These are phyloP conservation scores for Brachycybe producta DNA, from an alignment of 2,888 invertebrate genomes.

Conservation along the genomic window DNA sequence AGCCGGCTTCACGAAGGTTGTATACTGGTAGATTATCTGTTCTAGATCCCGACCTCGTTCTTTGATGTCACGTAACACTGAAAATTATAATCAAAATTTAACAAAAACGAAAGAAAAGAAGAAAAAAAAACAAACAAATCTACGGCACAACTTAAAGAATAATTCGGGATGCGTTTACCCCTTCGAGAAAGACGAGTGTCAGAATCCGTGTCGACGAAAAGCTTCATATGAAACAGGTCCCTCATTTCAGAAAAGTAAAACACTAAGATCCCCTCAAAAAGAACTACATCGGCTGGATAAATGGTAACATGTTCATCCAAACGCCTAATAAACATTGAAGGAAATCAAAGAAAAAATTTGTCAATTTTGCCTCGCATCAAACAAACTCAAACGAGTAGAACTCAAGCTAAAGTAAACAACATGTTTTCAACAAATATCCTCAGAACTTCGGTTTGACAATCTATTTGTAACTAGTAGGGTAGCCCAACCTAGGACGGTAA, in stretches of 20 bases:
- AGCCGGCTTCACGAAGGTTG: slow-evolving; percentile 97
- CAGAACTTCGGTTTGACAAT: no score
- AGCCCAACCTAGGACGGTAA: no score
- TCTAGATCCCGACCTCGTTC: slow-evolving; percentile 89
- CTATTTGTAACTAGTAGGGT: no score
- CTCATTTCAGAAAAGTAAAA: slow-evolving; percentile 94
- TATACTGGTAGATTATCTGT: slow-evolving; percentile 89
- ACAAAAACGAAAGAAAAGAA: not conserved
- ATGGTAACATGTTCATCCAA: slow-evolving; percentile 47
- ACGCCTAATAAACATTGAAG: slow-evolving; percentile 24
- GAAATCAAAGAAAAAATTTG: slow-evolving; percentile 2
- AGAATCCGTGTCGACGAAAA: slow-evolving; percentile 98
- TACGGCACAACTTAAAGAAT: slow-evolving; percentile 8
- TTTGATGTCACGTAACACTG: slow-evolving; percentile 89
- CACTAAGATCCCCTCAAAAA: slow-evolving; percentile 94
- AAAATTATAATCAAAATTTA: not conserved
- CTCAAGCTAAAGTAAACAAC: not conserved
- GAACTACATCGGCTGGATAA: slow-evolving; percentile 90
- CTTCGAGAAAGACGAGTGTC: slow-evolving; percentile 90
- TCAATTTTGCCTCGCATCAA: no score
- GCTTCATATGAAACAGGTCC: slow-evolving; percentile 94
- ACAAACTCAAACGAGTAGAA: not conserved
- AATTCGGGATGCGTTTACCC: slow-evolving; percentile 50
- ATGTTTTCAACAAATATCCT: no score
- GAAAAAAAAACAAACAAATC: slow-evolving; percentile 7